Conservation (phyloP, 2,797 vertebrate species). For the Vipera ursinii region DNA sequence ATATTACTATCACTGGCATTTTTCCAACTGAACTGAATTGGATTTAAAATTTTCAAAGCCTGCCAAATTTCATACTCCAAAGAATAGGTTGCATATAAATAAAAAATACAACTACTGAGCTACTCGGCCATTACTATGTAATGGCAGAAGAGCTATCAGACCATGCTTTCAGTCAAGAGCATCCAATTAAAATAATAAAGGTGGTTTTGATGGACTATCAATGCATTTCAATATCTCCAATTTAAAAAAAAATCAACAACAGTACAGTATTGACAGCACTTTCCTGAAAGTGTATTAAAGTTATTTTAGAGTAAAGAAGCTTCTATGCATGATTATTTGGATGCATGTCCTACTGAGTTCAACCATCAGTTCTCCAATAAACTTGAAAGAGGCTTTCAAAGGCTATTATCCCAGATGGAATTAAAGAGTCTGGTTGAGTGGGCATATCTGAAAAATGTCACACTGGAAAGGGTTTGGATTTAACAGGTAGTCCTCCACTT, state of each 20-base stretch:
- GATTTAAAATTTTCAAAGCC: slow-evolving; percentile 44
- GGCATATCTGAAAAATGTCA: background rate
- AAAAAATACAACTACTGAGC: slow-evolving; percentile 1
- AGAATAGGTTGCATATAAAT: slow-evolving; percentile 29
- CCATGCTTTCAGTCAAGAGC: background rate
- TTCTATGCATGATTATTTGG: background rate
- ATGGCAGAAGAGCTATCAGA: background rate
- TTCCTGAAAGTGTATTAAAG: background rate
- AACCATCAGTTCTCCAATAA: background rate
- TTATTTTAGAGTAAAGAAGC: background rate
- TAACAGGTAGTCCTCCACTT: background rate
- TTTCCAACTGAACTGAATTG: slow-evolving; percentile 5
- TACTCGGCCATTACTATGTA: slow-evolving; percentile 8
- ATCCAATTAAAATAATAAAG: slow-evolving; percentile 18
- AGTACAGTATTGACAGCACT: background rate
- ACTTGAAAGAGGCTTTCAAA: background rate
- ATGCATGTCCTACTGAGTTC: background rate
- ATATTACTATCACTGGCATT: background rate
- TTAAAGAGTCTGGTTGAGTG: background rate
- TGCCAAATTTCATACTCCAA: background rate
- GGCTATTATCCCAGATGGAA: background rate
- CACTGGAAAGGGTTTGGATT: background rate
- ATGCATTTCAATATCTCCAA: slow-evolving; percentile 1
- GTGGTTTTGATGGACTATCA: background rate
- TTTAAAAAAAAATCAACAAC: background rate